These are phyloP conservation scores for Trachelipus rathkii DNA, from an alignment of 1,140 invertebrate species.

Conservation along the genomic window DNA sequence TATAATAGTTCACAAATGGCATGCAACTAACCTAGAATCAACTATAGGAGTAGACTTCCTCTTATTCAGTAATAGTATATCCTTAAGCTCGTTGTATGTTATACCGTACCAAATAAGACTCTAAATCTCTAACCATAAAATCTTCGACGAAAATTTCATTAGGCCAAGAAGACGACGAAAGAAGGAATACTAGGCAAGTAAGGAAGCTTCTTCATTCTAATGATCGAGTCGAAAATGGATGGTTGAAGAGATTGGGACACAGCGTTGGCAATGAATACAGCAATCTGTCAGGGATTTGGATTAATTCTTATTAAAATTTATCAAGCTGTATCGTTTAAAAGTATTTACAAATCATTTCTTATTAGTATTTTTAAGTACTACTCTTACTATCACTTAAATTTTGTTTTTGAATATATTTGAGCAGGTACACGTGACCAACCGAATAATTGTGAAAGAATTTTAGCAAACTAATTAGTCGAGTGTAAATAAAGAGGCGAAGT, in stretches of 20 bases:
- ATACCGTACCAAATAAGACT: constrained; percentile 88
- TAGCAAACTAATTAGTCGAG: too few relatives aligned
- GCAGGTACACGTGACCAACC: too few relatives aligned
- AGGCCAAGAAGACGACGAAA: constrained; percentile 66
- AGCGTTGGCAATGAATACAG: constrained; percentile 89
- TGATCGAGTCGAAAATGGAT: constrained; percentile 97
- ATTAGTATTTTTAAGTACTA: too few relatives aligned
- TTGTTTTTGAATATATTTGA: too few relatives aligned
- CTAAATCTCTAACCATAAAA: constrained; percentile 89
- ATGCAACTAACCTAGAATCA: too few relatives aligned
- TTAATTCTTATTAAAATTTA: too few relatives aligned
- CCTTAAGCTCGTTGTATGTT: constrained; percentile 79
- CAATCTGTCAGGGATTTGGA: constrained; percentile 57
- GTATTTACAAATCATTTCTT: too few relatives aligned
- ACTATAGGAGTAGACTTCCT: not conserved
- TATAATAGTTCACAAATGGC: too few relatives aligned
- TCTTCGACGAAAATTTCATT: constrained; percentile 82
- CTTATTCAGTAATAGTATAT: constrained; percentile 62
- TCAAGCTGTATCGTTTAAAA: too few relatives aligned
- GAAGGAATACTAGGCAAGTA: constrained; percentile 87
- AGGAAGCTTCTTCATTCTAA: constrained; percentile 93
- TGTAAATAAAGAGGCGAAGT: too few relatives aligned
- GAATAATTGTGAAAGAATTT: too few relatives aligned
- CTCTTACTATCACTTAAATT: too few relatives aligned
- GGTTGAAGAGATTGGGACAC: constrained; percentile 87